These are phyloP conservation scores for Peromyscus leucopus DNA, from an alignment of 2,113 vertebrate genomes.

Conservation along the genomic window DNA sequence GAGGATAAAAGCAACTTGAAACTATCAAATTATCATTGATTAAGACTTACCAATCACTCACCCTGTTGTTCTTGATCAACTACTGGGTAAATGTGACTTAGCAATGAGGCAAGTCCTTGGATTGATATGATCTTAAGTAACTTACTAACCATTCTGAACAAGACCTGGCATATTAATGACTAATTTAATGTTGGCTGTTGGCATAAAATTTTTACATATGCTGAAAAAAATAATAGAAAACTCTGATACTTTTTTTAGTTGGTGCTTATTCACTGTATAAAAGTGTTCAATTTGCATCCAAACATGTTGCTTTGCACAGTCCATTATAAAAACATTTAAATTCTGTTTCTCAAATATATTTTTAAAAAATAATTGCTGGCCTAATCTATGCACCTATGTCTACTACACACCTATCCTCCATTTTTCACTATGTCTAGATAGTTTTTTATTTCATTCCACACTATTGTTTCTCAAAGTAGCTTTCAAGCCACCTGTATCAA, in stretches of 20 bases:
- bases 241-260: background rate
- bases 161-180: background rate
- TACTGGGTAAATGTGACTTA: background rate
- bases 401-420: background rate
- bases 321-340: background rate
- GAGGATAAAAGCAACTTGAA: background rate
- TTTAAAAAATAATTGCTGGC: background rate
- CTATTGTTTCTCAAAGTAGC: background rate
- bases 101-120: background rate
- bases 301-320: background rate
- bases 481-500: background rate
- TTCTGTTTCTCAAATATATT: background rate
- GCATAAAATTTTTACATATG: background rate
- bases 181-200: background rate
- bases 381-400: background rate
- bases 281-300: background rate
- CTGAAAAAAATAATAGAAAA: slow-evolving; percentile 35
- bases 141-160: background rate
- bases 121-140: background rate
- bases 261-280: background rate
- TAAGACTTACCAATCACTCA: background rate
- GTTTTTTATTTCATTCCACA: background rate
- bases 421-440: background rate
- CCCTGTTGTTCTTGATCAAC: background rate
- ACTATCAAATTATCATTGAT: background rate